A percentile compares a stretch with the other conserved stretches of the same genome.
Conservation (phyloP, 2,888 invertebrate genomes). For the Apantesis nais region DNA sequence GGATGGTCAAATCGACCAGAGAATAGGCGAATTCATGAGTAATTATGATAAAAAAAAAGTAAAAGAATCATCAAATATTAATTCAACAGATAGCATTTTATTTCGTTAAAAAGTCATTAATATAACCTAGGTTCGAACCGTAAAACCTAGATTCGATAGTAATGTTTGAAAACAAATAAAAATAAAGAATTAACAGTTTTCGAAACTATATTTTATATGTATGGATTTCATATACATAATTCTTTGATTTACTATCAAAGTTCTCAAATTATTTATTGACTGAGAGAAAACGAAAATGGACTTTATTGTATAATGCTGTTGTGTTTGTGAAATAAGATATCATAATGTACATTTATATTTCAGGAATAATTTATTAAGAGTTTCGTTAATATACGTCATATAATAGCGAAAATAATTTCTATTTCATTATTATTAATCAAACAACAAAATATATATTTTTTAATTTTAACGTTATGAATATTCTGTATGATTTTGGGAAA, state of each 20-base stretch:
- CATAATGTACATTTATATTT: conserved; percentile 1
- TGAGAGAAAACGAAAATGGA: neutral
- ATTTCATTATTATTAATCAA: conserved; percentile 7
- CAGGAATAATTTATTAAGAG: neutral
- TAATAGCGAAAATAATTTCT: conserved; percentile 7
- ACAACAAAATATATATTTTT: conserved; percentile 13
- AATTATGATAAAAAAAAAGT: too few species aligned
- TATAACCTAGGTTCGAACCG: neutral
- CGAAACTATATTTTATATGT: neutral
- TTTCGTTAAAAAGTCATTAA: neutral
- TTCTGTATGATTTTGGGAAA: conserved; percentile 42
- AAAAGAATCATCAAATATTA: neutral
- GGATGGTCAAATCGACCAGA: neutral
- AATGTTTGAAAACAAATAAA: neutral
- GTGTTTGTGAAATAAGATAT: neutral
- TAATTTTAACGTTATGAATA: conserved; percentile 32
- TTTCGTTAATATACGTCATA: neutral
- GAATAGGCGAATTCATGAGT: neutral
- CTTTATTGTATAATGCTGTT: neutral
- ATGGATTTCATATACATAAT: too few species aligned
- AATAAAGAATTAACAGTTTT: neutral
- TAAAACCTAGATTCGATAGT: neutral
- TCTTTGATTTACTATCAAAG: neutral
- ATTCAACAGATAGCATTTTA: neutral
- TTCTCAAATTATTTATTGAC: neutral